These are phyloP conservation scores for Cotesia typhae DNA, from an alignment of 1,140 invertebrate genomes.

Conservation along the genomic window DNA sequence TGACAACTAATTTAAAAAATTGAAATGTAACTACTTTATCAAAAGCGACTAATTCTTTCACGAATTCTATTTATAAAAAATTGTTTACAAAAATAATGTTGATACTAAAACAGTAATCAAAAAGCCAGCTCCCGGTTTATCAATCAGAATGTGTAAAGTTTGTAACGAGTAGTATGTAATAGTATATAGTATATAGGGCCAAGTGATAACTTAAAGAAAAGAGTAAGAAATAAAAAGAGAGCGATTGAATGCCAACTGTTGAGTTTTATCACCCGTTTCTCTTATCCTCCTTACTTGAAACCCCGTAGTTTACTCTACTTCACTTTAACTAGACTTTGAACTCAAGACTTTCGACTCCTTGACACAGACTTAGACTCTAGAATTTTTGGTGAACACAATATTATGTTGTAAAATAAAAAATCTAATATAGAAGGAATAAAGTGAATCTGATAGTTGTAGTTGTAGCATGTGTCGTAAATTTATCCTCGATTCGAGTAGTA, in stretches of 20 bases:
- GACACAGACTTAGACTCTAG: no score
- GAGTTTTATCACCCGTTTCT: constrained; percentile 53
- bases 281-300: constrained; percentile 14
- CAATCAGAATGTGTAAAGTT: neutral
- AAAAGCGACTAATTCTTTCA: neutral
- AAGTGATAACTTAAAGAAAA: neutral
- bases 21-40: no score
- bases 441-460: no score
- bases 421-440: no score
- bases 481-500: neutral
- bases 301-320: constrained; percentile 8
- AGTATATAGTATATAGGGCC: neutral
- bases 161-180: neutral
- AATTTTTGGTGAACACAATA: no score
- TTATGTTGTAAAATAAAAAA: no score
- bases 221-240: neutral
- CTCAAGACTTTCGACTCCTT: constrained; percentile 1
- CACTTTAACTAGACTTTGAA: neutral
- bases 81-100: no score
- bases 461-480: no score
- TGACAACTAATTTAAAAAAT: no score
- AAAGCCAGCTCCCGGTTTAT: neutral
- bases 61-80: no score
- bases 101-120: no score
- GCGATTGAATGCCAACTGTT: constrained; percentile 56